A percentile compares a stretch with the other conserved stretches of the same genome.
These are phyloP conservation scores for Erebia epiphron DNA, from an alignment of 2,888 invertebrate species.

Conservation along the genomic window DNA sequence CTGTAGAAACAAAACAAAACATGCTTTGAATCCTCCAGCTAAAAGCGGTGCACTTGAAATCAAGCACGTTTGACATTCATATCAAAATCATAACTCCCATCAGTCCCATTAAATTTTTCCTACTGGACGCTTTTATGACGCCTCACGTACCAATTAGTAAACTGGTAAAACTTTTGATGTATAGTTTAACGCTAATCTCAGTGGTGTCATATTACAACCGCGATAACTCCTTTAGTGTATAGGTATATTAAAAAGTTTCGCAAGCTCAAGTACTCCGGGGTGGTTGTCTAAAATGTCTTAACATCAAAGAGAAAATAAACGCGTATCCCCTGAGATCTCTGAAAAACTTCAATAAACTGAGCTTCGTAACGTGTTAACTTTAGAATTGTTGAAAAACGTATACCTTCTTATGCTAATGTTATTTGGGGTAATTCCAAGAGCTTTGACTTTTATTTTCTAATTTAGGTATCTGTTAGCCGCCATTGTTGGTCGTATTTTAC, in stretches of 20 bases:
- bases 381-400: neutral
- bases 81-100: no score
- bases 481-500: neutral
- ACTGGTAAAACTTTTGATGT: slow-evolving; percentile 2
- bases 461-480: neutral
- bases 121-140: neutral
- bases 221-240: slow-evolving; percentile 5
- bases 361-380: slow-evolving; percentile 14
- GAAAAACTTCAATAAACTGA: slow-evolving; percentile 28
- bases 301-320: slow-evolving; percentile 25
- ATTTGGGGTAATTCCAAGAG: neutral
- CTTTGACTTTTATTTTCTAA: neutral
- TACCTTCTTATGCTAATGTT: neutral
- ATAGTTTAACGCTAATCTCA: slow-evolving; percentile 4
- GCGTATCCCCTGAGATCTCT: slow-evolving; percentile 25
- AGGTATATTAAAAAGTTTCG: slow-evolving; percentile 28
- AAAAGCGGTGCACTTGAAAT: neutral
- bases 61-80: neutral
- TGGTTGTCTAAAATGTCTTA: slow-evolving; percentile 24
- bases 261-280: neutral
- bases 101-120: neutral
- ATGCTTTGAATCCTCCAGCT: neutral
- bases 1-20: neutral
- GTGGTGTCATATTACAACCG: neutral
- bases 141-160: neutral